Percentiles rank a stretch among this genome's conserved stretches.
Evolutionary conservation across 2,888 invertebrate genomes (phyloP).

Genomic region (Hermaeophaga mercurialis): DNA sequence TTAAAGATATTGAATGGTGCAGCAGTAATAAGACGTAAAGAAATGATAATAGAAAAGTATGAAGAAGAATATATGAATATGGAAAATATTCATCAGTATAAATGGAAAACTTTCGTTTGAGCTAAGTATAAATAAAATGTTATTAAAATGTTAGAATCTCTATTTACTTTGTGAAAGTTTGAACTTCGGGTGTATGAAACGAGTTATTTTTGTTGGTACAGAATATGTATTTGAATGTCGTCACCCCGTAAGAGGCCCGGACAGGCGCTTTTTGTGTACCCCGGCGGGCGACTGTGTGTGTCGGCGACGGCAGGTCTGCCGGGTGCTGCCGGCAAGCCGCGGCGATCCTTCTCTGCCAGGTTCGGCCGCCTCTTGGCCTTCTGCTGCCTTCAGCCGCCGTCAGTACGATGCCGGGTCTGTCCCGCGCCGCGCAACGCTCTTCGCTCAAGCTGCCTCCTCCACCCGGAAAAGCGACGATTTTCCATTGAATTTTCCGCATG

Average conservation of each 20-base stretch:
- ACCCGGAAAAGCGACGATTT: slow-evolving; percentile 16
- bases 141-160: too few relatives aligned
- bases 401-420: slow-evolving; percentile 54
- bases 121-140: too few relatives aligned
- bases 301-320: slow-evolving; percentile 1
- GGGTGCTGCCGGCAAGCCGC: slow-evolving; percentile 16
- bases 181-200: too few relatives aligned
- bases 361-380: slow-evolving; percentile 10
- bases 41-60: too few relatives aligned
- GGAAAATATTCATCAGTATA: too few relatives aligned
- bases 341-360: background rate
- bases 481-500: slow-evolving; percentile 9
- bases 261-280: slow-evolving; percentile 45
- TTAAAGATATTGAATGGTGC: too few relatives aligned
- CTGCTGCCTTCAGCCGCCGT: slow-evolving; percentile 32
- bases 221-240: background rate
- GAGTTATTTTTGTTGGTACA: too few relatives aligned
- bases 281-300: background rate
- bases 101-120: too few relatives aligned
- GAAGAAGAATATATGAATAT: too few relatives aligned
- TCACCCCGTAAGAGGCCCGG: slow-evolving; percentile 7
- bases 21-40: too few relatives aligned
- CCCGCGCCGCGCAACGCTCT: slow-evolving; percentile 43
- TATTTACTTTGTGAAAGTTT: too few relatives aligned
- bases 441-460: slow-evolving; percentile 24